Evolutionary conservation across 2,113 vertebrate genomes (phyloP).

Genomic region (Clarias magur): DNA sequence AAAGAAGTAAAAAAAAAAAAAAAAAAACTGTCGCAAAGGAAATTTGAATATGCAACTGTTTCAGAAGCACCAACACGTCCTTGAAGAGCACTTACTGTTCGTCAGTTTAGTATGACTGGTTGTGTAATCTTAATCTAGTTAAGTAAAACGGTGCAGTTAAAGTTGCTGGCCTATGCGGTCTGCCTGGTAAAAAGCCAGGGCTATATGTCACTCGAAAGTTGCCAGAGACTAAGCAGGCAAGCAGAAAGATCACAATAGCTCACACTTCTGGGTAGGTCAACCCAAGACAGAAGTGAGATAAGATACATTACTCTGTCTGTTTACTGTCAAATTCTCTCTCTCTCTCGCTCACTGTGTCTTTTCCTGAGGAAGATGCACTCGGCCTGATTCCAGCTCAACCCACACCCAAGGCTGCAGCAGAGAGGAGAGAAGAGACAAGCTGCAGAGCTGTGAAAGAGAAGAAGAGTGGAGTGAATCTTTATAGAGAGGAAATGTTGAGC

Average conservation of each 20-base stretch:
- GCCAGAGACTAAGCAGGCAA: not conserved
- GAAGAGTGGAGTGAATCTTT: conserved; percentile 64
- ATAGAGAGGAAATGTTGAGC: conserved; percentile 56
- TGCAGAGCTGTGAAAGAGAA: conserved; percentile 67
- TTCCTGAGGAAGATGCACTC: conserved; percentile 48
- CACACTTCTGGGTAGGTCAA: conserved; percentile 20
- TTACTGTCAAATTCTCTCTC: conserved; percentile 15
- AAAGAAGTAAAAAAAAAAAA: not conserved
- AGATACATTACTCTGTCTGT: conserved; percentile 8
- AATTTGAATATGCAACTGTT: not conserved
- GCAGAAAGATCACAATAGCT: conserved; percentile 29
- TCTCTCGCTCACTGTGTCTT: conserved; percentile 2
- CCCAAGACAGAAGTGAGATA: conserved; percentile 1
- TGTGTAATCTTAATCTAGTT: not conserved
- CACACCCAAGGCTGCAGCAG: conserved; percentile 72
- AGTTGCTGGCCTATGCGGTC: not conserved
- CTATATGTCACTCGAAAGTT: not conserved
- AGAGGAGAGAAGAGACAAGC: conserved; percentile 62
- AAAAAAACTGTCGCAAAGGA: not conserved
- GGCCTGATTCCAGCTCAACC: conserved; percentile 69
- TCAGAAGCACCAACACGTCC: not conserved
- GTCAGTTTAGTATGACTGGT: not conserved
- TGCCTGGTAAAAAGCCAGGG: not conserved
- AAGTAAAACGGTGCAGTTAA: not conserved
- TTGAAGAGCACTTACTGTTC: not conserved